Evolutionary conservation across 1,140 invertebrate species (phyloP), one percentile per base, ranked within the genome.

Genomic region (Stenopsyche tienmushanensis): DNA sequence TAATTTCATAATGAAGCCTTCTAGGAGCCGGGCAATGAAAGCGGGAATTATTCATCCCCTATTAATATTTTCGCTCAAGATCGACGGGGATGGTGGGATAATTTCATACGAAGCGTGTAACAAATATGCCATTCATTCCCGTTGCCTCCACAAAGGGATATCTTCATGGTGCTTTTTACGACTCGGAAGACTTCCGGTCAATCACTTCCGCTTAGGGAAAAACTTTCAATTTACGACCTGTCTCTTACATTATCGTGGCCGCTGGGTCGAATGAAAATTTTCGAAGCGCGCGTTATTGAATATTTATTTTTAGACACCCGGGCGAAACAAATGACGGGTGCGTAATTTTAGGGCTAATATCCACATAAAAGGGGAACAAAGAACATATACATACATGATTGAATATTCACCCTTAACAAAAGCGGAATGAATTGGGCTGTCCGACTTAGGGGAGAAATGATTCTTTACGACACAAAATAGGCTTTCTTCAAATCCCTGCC

Each of bases 391-490:
- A 47, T 7, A 18, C 44, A 20, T 47, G 44, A 47, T 47, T 47
- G 44, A 47, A 47, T 47, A 47, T 47, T 47, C 44, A 9, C 7
- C 44, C 8, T 20, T 15, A 8, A 47, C 18, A 20, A 47, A 47
- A 47, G 24, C 21, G 9, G 24, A 53, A 53, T 53, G 50, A 53
- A 53, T 57, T 57, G 54, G 23, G 9, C 24, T 23, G 21, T 53
- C 20, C 3, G 50, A 24, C 10, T 5, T 15, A n/a, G 13, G 25
- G 26, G 21, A n/a, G 25, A 25, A 42, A 64, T 42, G 23, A 44
- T 66, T 66, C 50, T 66, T 62, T 66, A 52, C 29, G 58, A 62
- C 58, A 50, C 57, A 62, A 55, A 66, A 62, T 66, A 23, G 64
- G 62, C 34, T 66, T 62, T 66, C 57, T 66, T 54, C 60, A 66